Evolutionary conservation across 92 coral and sea anemone genomes (phyloP).

Genomic region (Palythoa heliodiscus): DNA sequence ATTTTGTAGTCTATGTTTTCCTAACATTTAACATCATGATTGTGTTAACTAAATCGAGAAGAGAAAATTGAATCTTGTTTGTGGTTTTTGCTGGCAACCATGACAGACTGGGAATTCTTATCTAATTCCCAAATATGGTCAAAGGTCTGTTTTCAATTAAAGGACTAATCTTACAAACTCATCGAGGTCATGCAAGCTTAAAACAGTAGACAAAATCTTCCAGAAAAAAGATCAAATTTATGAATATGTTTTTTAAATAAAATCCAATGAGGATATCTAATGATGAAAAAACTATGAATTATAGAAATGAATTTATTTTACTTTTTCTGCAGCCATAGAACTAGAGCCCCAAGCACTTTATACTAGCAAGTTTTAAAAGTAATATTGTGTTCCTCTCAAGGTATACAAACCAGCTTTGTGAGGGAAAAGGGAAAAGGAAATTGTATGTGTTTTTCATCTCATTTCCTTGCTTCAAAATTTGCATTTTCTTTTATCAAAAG

Average conservation of each 20-base stretch:
- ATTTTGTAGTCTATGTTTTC: neutral
- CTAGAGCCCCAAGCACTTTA: too few relatives aligned
- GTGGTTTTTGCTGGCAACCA: slow-evolving; percentile 25
- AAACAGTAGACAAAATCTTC: neutral
- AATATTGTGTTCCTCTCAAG: too few relatives aligned
- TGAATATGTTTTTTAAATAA: neutral
- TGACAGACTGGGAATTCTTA: slow-evolving; percentile 10
- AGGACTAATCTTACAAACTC: neutral
- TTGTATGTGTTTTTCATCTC: too few relatives aligned
- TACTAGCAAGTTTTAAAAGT: too few relatives aligned
- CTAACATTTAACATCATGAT: neutral
- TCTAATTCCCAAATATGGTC: slow-evolving; percentile 22
- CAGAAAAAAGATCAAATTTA: neutral
- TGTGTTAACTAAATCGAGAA: neutral
- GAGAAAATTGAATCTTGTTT: neutral
- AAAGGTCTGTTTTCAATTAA: slow-evolving; percentile 23
- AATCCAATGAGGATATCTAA: neutral
- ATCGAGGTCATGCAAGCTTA: neutral
- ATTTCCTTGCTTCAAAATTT: too few relatives aligned
- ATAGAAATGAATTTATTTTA: too few relatives aligned
- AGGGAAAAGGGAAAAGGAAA: too few relatives aligned
- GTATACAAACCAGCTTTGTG: too few relatives aligned
- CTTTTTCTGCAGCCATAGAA: too few relatives aligned
- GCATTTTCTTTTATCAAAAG: too few relatives aligned
- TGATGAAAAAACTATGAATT: too few relatives aligned